A percentile compares a stretch with the other conserved stretches of the same genome.
These are phyloP conservation scores for Hirtodrosophila cameraria DNA, from an alignment of 2,888 invertebrate species.

Conservation along the genomic window DNA sequence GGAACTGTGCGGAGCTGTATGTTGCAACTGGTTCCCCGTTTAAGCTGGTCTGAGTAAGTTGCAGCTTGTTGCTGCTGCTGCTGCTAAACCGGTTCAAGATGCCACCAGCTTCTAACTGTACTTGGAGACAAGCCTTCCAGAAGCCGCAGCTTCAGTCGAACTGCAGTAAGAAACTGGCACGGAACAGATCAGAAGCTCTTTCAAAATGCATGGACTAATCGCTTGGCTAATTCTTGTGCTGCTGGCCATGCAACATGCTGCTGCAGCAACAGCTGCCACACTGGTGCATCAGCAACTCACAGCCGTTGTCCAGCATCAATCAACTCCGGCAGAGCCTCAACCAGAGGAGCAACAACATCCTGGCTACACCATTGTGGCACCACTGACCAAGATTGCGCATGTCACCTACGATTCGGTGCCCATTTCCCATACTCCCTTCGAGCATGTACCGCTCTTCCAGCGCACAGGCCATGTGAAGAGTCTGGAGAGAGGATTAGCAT, in stretches of 20 bases:
- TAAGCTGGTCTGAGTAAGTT: conserved; percentile 19
- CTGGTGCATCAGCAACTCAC: conserved; percentile 46
- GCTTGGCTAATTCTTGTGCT: conserved; percentile 6
- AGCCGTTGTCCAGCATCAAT: conserved; percentile 53
- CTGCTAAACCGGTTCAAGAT: conserved; percentile 64
- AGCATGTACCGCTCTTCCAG: conserved; percentile 77
- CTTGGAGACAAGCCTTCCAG: conserved; percentile 9
- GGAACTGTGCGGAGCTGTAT: conserved; percentile 7
- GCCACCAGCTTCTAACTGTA: conserved; percentile 56
- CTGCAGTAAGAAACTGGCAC: conserved; percentile 23
- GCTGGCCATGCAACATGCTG: neutral
- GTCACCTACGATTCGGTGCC: conserved; percentile 78
- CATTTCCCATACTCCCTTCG: conserved; percentile 68
- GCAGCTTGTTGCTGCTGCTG: conserved; percentile 20
- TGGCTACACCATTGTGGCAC: conserved; percentile 72
- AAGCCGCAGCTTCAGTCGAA: conserved; percentile 31
- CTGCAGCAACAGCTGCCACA: conserved; percentile 33
- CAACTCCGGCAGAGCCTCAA: neutral
- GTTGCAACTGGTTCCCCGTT: conserved; percentile 62
- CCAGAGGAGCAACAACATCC: conserved; percentile 54
- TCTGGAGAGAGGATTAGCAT: conserved; percentile 2
- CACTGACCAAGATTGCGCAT: conserved; percentile 74
- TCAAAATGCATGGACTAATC: conserved; percentile 23
- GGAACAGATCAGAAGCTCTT: conserved; percentile 20
- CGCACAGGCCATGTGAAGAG: conserved; percentile 69